Evolutionary conservation across 2,888 invertebrate species (phyloP), one percentile per base, ranked within the genome.

Genomic region (Spicauda simplicius): DNA sequence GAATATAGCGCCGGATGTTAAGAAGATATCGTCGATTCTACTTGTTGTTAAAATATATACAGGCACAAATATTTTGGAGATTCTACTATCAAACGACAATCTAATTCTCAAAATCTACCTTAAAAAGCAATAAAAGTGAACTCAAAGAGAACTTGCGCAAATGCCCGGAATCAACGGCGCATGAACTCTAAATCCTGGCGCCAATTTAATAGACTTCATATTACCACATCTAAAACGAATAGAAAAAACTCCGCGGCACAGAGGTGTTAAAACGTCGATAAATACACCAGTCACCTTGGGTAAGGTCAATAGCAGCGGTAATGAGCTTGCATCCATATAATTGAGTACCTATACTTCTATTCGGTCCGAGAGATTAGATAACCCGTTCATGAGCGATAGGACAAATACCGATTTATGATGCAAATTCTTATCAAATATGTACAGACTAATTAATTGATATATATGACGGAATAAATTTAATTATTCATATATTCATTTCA

Each of bases 231-330:
- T 37, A 41, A 61, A 57, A 41, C 41, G 33, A 50, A 66, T 68
- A 71, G 67, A 70, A 67, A 73, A 78, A 76, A 73, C 79, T 77
- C 80, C 33, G 25, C 54, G 3, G 80, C 79, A 82, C 71, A 73
- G 68, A 80, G 75, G 83, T 82, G 85, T 80, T 86, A 86, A 87
- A 84, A 78, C 70, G 77, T 78, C 82, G 80, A 85, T 86, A 86
- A 87, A 74, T 80, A 82, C 79, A 83, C 77, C 70, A 70, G 72
- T 86, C 77, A 85, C 88, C 88, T 89, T 88, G 85, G 76, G 73
- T 76, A 80, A 79, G 85, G 84, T 85, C 84, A 83, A 83, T 82
- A 83, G 75, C 83, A 78, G 77, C 73, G 73, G 70, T 74, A 80
- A 78, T 78, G 73, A 79, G 76, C 75, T 77, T 76, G 76, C 75